phyloP scores from a whole-genome alignment of 37 sponge, comb jelly and placozoan genomes.

The Ephydatia muelleri region DNA sequence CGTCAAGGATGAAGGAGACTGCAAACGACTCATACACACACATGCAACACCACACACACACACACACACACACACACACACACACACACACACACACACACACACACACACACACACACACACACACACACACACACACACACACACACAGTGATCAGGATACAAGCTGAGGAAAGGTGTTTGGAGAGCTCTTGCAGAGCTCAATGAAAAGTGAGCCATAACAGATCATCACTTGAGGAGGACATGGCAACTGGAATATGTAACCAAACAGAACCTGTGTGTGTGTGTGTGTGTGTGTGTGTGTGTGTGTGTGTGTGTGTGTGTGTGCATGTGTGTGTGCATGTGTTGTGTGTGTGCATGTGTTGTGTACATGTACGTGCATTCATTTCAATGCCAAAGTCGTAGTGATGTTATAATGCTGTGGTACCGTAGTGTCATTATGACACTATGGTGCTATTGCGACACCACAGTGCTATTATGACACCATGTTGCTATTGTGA shows the following conservation, averaged over 20 bases:
- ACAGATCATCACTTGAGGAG: slow-evolving; percentile 76
- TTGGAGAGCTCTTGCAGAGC: slow-evolving; percentile 78
- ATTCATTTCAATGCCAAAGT: neutral
- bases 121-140: neutral
- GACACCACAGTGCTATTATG: too few species aligned
- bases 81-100: neutral
- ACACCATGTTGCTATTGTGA: neutral
- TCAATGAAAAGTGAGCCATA: slow-evolving; percentile 85
- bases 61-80: neutral
- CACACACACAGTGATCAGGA: neutral
- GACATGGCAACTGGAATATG: slow-evolving; percentile 73
- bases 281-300: neutral
- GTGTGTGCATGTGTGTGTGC: slow-evolving; percentile 2
- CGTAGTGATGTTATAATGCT: too few species aligned
- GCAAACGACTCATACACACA: too few species aligned
- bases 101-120: neutral
- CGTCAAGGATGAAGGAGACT: neutral
- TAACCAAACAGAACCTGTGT: slow-evolving; percentile 75
- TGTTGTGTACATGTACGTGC: slow-evolving; percentile 3
- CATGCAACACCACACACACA: neutral
- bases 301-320: neutral
- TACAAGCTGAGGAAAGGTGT: slow-evolving; percentile 72
- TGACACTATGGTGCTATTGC: too few species aligned
- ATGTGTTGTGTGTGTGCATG: neutral
- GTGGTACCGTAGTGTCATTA: too few species aligned